Percentiles rank a stretch among this genome's conserved stretches.
Conservation (phyloP, 1,140 invertebrate species). For the Ceratosolen fusciceps region DNA sequence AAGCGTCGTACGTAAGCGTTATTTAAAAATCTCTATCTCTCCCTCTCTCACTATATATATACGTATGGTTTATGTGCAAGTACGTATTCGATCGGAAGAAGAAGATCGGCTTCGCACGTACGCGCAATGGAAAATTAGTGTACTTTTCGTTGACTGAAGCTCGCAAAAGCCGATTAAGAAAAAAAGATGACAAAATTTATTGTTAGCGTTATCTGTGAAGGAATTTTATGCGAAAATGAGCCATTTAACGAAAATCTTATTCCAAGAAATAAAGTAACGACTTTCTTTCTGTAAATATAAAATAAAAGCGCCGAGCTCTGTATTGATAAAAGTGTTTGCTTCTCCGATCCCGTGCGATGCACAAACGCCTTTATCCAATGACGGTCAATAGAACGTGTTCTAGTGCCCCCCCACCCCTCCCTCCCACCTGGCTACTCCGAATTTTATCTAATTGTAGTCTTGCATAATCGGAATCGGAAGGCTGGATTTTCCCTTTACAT, state of each 20-base stretch:
- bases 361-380: background rate
- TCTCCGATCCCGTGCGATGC: background rate
- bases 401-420: too few relatives aligned
- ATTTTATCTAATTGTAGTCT: background rate
- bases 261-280: background rate
- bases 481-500: too few relatives aligned
- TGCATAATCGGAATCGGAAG: background rate
- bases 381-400: background rate
- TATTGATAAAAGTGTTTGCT: conserved; percentile 2
- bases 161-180: too few relatives aligned
- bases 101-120: background rate
- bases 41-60: too few relatives aligned
- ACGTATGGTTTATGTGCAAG: too few relatives aligned
- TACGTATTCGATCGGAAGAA: too few relatives aligned
- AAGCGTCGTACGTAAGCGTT: too few relatives aligned
- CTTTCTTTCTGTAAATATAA: background rate
- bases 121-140: background rate
- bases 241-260: background rate
- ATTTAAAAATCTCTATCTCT: too few relatives aligned
- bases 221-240: too few relatives aligned
- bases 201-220: too few relatives aligned
- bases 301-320: background rate
- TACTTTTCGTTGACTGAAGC: background rate
- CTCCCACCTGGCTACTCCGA: too few relatives aligned
- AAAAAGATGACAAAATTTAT: too few relatives aligned